Percentiles rank a stretch among this genome's conserved stretches.
Evolutionary conservation across 2,113 vertebrate genomes (phyloP).

Genomic region (Heterotilapia buettikoferi): DNA sequence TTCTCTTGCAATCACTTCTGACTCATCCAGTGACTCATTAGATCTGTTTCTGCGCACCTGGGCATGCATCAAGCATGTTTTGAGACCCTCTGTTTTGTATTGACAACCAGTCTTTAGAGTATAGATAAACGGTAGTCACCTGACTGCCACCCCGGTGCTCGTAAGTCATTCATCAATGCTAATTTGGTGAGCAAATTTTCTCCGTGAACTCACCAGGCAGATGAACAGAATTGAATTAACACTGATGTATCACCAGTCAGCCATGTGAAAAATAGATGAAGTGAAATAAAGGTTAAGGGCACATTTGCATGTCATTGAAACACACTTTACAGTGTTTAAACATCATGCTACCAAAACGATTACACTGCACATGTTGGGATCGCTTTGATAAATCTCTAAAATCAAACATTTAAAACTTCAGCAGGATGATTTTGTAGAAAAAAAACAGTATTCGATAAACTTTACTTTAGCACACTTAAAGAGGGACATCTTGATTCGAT

Average conservation of each 20-base stretch:
- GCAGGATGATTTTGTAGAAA: neutral
- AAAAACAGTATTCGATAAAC: neutral
- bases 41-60: neutral
- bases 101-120: neutral
- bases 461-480: neutral
- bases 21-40: neutral
- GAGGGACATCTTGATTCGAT: neutral
- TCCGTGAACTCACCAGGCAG: neutral
- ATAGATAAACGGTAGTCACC: neutral
- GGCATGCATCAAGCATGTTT: neutral
- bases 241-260: neutral
- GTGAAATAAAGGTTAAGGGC: neutral
- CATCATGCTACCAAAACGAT: neutral
- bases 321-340: neutral
- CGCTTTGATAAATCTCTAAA: neutral
- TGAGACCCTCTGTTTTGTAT: neutral
- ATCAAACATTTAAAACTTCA: neutral
- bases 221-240: constrained; percentile 22
- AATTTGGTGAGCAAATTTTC: neutral
- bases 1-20: neutral
- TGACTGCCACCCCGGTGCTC: neutral
- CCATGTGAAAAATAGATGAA: neutral
- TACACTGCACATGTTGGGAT: neutral
- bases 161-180: constrained; percentile 15
- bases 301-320: neutral